Conservation (phyloP, 2,113 vertebrate species). For the Calcarius ornatus region DNA sequence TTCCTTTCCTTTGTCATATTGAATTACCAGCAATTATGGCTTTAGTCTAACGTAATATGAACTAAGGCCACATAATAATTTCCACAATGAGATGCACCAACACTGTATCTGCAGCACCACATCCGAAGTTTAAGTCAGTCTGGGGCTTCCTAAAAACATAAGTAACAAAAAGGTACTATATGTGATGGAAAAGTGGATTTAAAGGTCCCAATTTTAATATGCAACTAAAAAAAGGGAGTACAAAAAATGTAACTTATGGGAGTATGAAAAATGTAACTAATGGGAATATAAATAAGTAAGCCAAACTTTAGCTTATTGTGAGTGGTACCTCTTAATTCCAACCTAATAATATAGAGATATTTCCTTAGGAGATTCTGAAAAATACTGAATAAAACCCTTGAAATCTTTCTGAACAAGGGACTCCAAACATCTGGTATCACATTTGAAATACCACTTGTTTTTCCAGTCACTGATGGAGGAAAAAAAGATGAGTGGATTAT, state of each 20-base stretch:
- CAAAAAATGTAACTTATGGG: neutral
- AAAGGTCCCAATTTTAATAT: neutral
- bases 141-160: neutral
- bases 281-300: neutral
- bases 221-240: neutral
- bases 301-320: neutral
- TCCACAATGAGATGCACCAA: neutral
- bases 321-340: neutral
- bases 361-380: neutral
- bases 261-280: neutral
- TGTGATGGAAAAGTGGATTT: neutral
- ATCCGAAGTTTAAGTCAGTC: neutral
- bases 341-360: neutral
- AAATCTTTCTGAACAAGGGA: neutral
- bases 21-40: conserved; percentile 36
- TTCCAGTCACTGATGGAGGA: neutral
- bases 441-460: neutral
- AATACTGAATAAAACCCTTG: neutral
- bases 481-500: neutral
- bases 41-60: neutral
- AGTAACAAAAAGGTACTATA: neutral
- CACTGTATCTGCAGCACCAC: neutral
- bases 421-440: neutral
- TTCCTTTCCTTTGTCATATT: conserved; percentile 38
- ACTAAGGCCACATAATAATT: neutral